Evolutionary conservation across 2,113 vertebrate species (phyloP).

Genomic region (Pleuronectes platessa): DNA sequence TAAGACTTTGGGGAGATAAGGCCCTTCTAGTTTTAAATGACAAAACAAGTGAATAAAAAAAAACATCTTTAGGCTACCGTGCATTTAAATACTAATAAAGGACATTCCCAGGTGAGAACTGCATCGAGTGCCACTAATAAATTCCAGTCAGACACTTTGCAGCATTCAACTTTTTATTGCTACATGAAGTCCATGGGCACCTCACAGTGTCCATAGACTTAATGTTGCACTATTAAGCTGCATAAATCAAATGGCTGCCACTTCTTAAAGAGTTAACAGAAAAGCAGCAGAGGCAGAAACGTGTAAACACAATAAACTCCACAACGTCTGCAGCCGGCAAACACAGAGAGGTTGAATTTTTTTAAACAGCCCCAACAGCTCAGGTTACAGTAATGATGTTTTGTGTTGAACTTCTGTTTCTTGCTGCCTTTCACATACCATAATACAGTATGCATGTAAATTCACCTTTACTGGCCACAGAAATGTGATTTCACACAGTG

Average conservation of each 20-base stretch:
- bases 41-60: not conserved
- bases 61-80: not conserved
- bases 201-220: not conserved
- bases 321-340: not conserved
- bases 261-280: not conserved
- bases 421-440: too few species aligned
- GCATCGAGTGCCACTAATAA: not conserved
- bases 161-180: not conserved
- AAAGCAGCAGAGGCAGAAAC: not conserved
- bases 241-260: not conserved
- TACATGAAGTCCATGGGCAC: not conserved
- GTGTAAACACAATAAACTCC: not conserved
- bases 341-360: not conserved
- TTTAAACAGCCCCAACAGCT: too few species aligned
- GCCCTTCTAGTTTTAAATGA: not conserved
- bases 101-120: not conserved
- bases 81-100: not conserved
- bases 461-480: not conserved
- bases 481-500: slow-evolving; percentile 5
- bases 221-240: not conserved
- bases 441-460: too few species aligned
- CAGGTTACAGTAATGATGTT: too few species aligned
- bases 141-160: not conserved
- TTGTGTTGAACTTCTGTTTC: too few species aligned
- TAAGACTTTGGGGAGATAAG: not conserved